Percentiles rank a stretch among this genome's conserved stretches.
These are phyloP conservation scores for Zaprionus capensis DNA, from an alignment of 1,140 invertebrate species.

Conservation along the genomic window DNA sequence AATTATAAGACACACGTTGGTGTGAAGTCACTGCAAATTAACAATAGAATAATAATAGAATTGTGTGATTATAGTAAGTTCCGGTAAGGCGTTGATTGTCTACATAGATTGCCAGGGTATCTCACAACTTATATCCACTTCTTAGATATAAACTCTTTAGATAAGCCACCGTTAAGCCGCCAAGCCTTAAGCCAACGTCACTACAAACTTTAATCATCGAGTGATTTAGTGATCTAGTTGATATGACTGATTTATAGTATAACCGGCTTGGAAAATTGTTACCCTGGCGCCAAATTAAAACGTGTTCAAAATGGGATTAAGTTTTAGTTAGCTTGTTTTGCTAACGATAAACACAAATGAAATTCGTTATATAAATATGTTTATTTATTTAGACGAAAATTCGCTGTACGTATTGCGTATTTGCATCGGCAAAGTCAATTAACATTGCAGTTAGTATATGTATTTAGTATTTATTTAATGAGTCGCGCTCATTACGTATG, in stretches of 20 bases:
- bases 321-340: not conserved
- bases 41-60: too few species aligned
- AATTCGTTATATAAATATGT: not conserved
- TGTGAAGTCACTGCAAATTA: too few species aligned
- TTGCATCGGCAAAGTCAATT: slow-evolving; percentile 3
- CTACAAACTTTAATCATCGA: not conserved
- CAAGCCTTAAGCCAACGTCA: too few species aligned
- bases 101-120: too few species aligned
- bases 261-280: not conserved
- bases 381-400: slow-evolving; percentile 8
- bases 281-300: not conserved
- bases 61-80: too few species aligned
- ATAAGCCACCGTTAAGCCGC: not conserved
- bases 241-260: not conserved
- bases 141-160: not conserved
- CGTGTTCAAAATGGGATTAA: not conserved
- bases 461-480: not conserved
- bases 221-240: not conserved
- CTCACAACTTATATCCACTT: not conserved
- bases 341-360: not conserved
- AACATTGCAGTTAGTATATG: slow-evolving; percentile 11
- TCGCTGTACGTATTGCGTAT: slow-evolving; percentile 1
- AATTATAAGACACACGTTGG: too few species aligned
- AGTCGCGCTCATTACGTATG: slow-evolving; percentile 15
- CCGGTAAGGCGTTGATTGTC: too few species aligned